Evolutionary conservation across 1,140 invertebrate genomes (phyloP), one percentile per base, ranked within the genome.

Genomic region (Thaumetopoea pityocampa): DNA sequence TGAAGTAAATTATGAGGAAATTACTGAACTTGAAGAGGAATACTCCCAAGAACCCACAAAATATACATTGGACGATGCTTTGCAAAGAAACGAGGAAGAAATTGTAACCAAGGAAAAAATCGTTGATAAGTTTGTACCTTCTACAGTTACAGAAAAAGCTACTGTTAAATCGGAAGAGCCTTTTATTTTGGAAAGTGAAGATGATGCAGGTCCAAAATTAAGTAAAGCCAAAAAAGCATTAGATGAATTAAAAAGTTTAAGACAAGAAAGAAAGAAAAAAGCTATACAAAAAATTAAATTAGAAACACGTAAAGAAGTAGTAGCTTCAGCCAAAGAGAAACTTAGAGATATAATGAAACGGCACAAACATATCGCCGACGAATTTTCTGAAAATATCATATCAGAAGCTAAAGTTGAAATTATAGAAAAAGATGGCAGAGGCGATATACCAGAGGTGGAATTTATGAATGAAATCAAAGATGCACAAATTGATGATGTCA

Each of bases 261-360:
- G 69, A 51, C 52, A 74, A 55, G 74, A 72, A 18, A 55, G 67
- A 43, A 80, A 83, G 54, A 67, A 57, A 40, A 80, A 73, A 50
- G 71, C 70, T 11, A 69, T 82, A 35, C 62, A 64, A 30, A 85
- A 85, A 73, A 81, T 77, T 41, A 74, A 77, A 61, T 67, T 71
- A 2, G 76, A 81, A 68, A 85, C 81, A 9, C 66, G 76, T 9
- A 77, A 66, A 40, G 79, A 83, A 54, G 69, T 86, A 11, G 70
- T 81, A 2, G 80, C 74, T 12, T 85, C 83, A 9, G 79, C 85
- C 0, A 86, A 85, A 68, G 83, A 85, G 51, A 86, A 85, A 51
- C 54, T 86, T 27, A 84, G 70, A 58, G 85, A 86, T 63, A 69
- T 86, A 35, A 86, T 86, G 68, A 76, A 73, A 49, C 68, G 78